Percentiles rank a stretch among this genome's conserved stretches.
Conservation (phyloP, 1,140 invertebrate genomes). For the Brachionus asplanchnoidis region DNA sequence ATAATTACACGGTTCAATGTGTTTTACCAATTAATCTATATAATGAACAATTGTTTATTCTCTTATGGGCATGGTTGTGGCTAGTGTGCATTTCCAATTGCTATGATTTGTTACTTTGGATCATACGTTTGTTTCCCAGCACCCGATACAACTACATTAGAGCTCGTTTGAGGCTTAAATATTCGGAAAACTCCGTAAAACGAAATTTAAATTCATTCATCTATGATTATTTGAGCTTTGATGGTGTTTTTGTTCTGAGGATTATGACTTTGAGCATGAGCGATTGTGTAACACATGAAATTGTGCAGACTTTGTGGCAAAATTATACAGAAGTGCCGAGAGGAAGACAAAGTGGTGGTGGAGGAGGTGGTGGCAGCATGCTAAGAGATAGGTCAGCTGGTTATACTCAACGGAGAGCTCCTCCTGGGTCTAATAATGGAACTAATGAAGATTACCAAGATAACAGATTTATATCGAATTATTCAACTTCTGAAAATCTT, state of each 20-base stretch:
- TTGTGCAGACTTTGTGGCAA: conserved; percentile 59
- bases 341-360: neutral
- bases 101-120: conserved; percentile 48
- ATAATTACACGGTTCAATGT: conserved; percentile 53
- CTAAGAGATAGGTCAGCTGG: neutral
- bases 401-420: neutral
- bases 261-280: conserved; percentile 61
- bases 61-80: conserved; percentile 56
- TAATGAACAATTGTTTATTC: conserved; percentile 56
- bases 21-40: conserved; percentile 56
- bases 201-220: conserved; percentile 49
- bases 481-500: conserved; percentile 23
- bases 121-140: neutral
- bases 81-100: conserved; percentile 51
- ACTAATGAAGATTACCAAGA: conserved; percentile 19
- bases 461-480: neutral
- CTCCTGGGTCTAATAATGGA: neutral
- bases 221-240: conserved; percentile 59
- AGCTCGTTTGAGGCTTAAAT: neutral
- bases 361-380: neutral
- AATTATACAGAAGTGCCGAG: conserved; percentile 46
- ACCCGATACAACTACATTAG: conserved; percentile 28
- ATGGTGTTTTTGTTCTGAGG: conserved; percentile 59
- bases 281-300: conserved; percentile 60
- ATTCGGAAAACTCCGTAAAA: conserved; percentile 35